Base-by-base conservation (phyloP, 1,140 invertebrate species). In the Cherax quadricarinatus region DNA sequence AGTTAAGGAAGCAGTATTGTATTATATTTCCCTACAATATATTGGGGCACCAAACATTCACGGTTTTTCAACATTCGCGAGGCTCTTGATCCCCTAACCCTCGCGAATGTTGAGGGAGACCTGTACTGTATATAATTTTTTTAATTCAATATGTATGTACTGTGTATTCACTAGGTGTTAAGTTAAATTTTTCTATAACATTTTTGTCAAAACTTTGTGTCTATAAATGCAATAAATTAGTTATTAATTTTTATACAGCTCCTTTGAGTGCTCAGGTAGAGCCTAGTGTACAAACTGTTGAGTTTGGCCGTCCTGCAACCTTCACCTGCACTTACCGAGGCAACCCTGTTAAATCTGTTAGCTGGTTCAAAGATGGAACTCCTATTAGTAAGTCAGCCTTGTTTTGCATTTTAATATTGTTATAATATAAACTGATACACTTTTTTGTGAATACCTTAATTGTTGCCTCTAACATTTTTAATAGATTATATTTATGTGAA, bases 311-410 rank as follows among this genome's bases (percentile, higher is more conserved):
- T 94, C 97, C 98, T 1, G 98, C 98, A 1, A 96, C 97, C 0
- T 98, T 99, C 94, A 98, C 97, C 30, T 98, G 98, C 95, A 97
- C 97, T 95, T 98, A 97, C 94, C 97, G 97, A 95, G 98, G 98
- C 81, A 98, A 98, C 94, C 98, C 98, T 1, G 97, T 98, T 83
- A 98, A 98, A 94, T 97, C 97, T 6, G 97, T 99, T 60, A 97
- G 96, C 49, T 99, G 98, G 98, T 96, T 98, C 83, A 99, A 99
- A 95, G 98, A 99, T 95, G 98, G 98, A 24, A 78, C n/a, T 21
- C 93, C 92, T 24, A 30, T 94, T 21, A 86, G 93, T 94, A 88
- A 94, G 93, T 92, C 2, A 30, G 4, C 41, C 5, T 70, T 70
- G 73, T 4, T 70, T 70, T 86, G 1, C n/a, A 75, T 12, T 75